Evolutionary conservation across 2,113 vertebrate genomes (phyloP).

Genomic region (Aegithalos caudatus): DNA sequence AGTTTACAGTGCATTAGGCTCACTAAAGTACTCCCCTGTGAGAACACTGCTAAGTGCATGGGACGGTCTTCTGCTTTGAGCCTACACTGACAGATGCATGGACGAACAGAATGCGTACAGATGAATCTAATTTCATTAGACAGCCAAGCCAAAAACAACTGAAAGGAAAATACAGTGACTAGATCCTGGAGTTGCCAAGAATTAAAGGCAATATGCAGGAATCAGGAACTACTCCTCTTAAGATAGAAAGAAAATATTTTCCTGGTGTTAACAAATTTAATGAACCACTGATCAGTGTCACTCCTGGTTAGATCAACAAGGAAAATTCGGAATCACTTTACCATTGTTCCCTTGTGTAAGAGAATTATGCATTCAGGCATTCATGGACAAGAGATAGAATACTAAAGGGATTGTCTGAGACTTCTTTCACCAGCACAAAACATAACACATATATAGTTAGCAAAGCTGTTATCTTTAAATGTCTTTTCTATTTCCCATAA

Average conservation of each 20-base stretch:
- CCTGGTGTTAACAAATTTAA: slow-evolving; percentile 24
- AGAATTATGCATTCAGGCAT: background rate
- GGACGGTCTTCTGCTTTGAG: background rate
- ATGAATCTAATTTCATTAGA: background rate
- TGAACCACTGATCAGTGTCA: background rate
- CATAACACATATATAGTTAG: background rate
- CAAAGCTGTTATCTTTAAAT: background rate
- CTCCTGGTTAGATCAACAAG: slow-evolving; percentile 46
- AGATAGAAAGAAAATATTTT: slow-evolving; percentile 6
- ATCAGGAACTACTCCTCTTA: background rate
- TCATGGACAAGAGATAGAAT: background rate
- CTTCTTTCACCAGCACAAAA: background rate
- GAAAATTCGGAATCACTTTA: slow-evolving; percentile 11
- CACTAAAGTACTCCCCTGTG: background rate
- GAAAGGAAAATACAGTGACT: background rate
- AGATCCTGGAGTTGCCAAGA: background rate
- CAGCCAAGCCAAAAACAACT: background rate
- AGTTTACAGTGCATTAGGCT: background rate
- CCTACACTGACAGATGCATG: background rate
- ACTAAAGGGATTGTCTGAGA: background rate
- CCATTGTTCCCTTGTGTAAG: background rate
- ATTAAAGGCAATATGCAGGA: background rate
- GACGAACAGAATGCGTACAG: background rate
- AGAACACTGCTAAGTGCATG: background rate
- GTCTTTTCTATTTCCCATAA: background rate